Base-by-base conservation (phyloP, 2,797 vertebrate species). In the Diglossa cyanea region DNA sequence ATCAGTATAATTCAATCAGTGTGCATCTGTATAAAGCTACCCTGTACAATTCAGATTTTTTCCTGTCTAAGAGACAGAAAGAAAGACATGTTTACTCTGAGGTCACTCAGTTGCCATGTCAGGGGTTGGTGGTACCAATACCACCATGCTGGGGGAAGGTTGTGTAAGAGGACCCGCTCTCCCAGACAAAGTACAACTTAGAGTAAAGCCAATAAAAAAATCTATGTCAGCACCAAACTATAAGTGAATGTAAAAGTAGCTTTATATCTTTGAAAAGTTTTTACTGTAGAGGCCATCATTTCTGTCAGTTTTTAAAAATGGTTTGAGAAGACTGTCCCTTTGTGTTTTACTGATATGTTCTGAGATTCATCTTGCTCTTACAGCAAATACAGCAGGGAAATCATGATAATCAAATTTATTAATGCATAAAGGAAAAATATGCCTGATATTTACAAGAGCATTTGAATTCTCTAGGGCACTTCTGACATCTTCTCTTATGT, bases 1-100 rank as follows among this genome's bases (percentile, higher is more conserved):
- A 78, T 87, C 94, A 91, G 72, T 81, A 58, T 89, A 91, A 94
- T 96, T 94, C 61, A 65, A 80, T 93, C 75, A 86, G 20, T 48
- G 54, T 87, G 84, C 37, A 77, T 90, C 51, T 86, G 57, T 65
- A 31, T 77, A 86, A 91, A 87, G 47, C 74, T 75, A 24, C n/a
- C 16, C 54, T 62, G 35, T 58, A 28, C 10, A 15, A 26, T 28
- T 61, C 42, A 60, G 45, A 53, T 65, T 72, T 77, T 68, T 76
- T 87, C 39, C 45, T 63, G 35, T 77, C n/a, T 61, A 18, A 73
- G n/a, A 72, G 33, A 63, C 19, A 39, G 76, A 80, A 75, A 60
- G 54, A 85, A 15, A 88, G 51, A 19, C 20, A 2, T 13, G 1
- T 76, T 91, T 77, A 13, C 33, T 57, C 50, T 60, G 58, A 81